Conservation (phyloP, 2,113 vertebrate species). For the Alectura lathami region DNA sequence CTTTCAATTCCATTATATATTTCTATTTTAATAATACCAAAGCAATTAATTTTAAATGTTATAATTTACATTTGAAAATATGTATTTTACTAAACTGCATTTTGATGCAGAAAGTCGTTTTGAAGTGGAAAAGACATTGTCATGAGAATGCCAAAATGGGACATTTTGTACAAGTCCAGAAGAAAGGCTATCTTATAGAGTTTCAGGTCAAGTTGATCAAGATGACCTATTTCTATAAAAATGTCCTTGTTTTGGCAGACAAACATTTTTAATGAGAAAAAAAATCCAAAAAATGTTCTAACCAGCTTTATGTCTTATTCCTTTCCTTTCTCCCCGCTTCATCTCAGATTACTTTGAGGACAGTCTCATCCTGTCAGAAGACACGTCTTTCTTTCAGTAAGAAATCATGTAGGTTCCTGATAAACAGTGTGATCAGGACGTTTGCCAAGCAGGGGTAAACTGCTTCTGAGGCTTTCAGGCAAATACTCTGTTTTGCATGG, state of each 20-base stretch:
- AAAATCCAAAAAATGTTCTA: neutral
- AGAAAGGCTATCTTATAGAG: neutral
- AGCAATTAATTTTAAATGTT: neutral
- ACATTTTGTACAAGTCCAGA: neutral
- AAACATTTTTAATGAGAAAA: neutral
- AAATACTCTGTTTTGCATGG: neutral
- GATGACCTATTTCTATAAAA: neutral
- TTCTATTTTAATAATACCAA: neutral
- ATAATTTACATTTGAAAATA: neutral
- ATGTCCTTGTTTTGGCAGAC: neutral
- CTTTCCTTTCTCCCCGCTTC: neutral
- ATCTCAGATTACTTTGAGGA: neutral
- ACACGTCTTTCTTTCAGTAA: neutral
- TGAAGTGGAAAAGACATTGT: neutral
- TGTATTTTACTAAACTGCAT: neutral
- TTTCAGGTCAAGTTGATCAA: neutral
- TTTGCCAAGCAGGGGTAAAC: neutral
- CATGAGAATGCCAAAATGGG: neutral
- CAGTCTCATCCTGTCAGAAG: neutral
- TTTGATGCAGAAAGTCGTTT: neutral
- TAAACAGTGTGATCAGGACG: neutral
- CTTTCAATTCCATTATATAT: neutral
- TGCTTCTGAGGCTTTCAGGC: neutral
- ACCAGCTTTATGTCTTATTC: neutral
- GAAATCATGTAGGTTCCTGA: neutral